phyloP scores from a whole-genome alignment of 35 echinoderm and acorn worm genomes.

The Apostichopus californicus region DNA sequence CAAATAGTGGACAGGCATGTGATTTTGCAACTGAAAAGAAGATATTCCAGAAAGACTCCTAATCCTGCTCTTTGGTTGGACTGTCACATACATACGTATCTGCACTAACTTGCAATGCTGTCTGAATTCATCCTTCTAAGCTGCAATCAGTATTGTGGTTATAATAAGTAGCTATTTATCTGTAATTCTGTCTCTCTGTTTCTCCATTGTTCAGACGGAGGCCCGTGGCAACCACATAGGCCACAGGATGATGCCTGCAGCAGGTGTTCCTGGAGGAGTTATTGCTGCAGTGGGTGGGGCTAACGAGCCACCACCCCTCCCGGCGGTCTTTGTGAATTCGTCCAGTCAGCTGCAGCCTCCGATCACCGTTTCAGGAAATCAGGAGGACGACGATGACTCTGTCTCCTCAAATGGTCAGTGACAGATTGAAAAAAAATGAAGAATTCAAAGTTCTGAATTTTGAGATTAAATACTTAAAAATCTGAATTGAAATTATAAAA shows the following conservation, averaged over 20 bases:
- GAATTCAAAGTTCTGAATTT: too few relatives aligned
- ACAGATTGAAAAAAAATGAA: background rate
- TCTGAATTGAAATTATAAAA: background rate
- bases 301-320: constrained; percentile 73
- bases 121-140: background rate
- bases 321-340: constrained; percentile 81
- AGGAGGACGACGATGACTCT: constrained; percentile 74
- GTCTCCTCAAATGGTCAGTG: constrained; percentile 42
- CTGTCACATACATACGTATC: too few relatives aligned
- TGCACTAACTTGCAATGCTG: too few relatives aligned
- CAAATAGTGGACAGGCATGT: too few relatives aligned
- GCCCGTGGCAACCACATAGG: constrained; percentile 64
- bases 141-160: background rate
- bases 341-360: constrained; percentile 80
- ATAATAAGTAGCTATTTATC: background rate
- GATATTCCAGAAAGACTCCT: too few relatives aligned
- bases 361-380: constrained; percentile 73
- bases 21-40: too few relatives aligned
- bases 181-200: background rate
- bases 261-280: constrained; percentile 51
- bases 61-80: too few relatives aligned
- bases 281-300: constrained; percentile 44
- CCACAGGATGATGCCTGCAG: constrained; percentile 98
- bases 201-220: constrained; percentile 57
- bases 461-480: too few relatives aligned